Conservation (phyloP, 2,113 vertebrate genomes). For the Cyprinodon variegatus region DNA sequence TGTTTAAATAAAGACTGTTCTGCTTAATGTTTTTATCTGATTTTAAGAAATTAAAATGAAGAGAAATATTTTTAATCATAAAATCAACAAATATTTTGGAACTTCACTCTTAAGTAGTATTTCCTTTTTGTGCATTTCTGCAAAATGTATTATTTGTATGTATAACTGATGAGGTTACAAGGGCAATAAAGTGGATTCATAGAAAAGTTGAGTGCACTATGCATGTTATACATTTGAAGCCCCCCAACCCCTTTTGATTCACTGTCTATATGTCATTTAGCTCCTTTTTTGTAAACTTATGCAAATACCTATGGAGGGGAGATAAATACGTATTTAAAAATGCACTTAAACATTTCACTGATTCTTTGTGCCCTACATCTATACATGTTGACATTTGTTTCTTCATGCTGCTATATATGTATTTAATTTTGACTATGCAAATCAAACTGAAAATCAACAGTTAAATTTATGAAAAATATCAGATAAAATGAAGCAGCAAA, state of each 20-base stretch:
- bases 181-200: neutral
- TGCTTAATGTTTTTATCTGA: neutral
- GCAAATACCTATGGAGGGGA: no score
- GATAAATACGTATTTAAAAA: neutral
- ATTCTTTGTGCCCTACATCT: no score
- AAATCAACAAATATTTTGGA: no score
- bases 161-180: neutral
- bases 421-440: no score
- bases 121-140: neutral
- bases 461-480: no score
- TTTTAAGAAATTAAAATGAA: no score
- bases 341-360: neutral
- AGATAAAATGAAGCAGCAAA: no score
- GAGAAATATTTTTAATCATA: no score
- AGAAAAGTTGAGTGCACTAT: neutral
- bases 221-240: neutral
- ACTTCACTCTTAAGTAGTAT: neutral
- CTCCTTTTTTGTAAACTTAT: neutral
- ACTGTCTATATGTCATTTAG: neutral
- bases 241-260: neutral
- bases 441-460: no score
- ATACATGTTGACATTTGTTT: no score
- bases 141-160: neutral
- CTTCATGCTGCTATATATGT: no score
- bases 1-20: slow-evolving; percentile 1